phyloP scores from a whole-genome alignment of 2,888 invertebrate genomes.

The Microctonus aethiopoides region DNA sequence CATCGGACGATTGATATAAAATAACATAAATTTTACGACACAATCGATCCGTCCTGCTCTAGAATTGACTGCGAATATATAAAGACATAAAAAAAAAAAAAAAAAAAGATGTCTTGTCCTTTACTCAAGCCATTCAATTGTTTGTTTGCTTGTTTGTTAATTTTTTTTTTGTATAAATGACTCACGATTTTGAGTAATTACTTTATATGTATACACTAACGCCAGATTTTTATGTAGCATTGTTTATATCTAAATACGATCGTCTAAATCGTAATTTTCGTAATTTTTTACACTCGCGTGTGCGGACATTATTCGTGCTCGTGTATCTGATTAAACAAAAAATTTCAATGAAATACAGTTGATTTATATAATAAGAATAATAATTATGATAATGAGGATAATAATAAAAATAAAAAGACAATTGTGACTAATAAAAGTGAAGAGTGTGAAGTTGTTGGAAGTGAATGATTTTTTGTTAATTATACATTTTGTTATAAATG shows the following conservation, averaged over 20 bases:
- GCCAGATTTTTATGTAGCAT: constrained; percentile 5
- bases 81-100: neutral
- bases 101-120: neutral
- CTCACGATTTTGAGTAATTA: neutral
- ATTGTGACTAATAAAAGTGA: constrained; percentile 6
- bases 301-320: constrained; percentile 12
- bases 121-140: neutral
- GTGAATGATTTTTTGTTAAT: constrained; percentile 13
- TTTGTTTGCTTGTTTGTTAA: neutral
- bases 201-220: neutral
- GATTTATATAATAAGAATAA: constrained; percentile 7
- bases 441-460: constrained; percentile 21
- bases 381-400: neutral
- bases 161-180: neutral
- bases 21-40: constrained; percentile 3
- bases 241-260: constrained; percentile 6
- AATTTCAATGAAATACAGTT: neutral
- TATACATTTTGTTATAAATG: neutral
- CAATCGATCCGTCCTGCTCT: constrained; percentile 21
- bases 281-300: constrained; percentile 19
- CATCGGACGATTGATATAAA: constrained; percentile 1
- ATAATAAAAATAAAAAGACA: neutral
- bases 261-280: constrained; percentile 8
- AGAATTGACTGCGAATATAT: neutral
- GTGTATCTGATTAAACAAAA: neutral